Percentiles rank a stretch among this genome's conserved stretches.
phyloP scores from a whole-genome alignment of 2,888 invertebrate species.

The Epistrophe eligans region DNA sequence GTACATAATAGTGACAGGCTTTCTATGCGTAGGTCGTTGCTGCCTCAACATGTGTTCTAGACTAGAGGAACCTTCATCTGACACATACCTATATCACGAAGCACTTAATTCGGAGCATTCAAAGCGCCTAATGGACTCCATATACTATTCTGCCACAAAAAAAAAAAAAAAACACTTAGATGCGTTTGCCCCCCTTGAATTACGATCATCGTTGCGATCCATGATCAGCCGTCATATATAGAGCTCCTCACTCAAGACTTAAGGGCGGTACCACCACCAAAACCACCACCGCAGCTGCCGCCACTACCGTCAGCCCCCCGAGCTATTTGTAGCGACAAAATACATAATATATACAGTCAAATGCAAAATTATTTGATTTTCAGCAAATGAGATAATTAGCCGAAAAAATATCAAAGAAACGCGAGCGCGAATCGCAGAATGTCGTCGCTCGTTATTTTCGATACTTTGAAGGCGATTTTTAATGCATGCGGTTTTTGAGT shows the following conservation, averaged over 20 bases:
- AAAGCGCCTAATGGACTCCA: slow-evolving; percentile 70
- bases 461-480: slow-evolving; percentile 52
- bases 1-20: background rate
- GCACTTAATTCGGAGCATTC: slow-evolving; percentile 72
- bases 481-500: slow-evolving; percentile 21
- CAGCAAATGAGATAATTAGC: slow-evolving; percentile 76
- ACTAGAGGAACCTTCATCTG: slow-evolving; percentile 41
- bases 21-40: slow-evolving; percentile 24
- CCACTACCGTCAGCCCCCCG: background rate
- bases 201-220: slow-evolving; percentile 53
- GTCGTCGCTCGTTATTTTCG: slow-evolving; percentile 70
- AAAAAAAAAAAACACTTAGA: slow-evolving; percentile 64
- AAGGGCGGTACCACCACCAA: slow-evolving; percentile 52
- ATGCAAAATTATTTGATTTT: slow-evolving; percentile 73
- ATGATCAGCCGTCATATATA: slow-evolving; percentile 34
- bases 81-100: slow-evolving; percentile 66
- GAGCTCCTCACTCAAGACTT: slow-evolving; percentile 23
- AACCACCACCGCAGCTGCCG: background rate
- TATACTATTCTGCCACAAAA: slow-evolving; percentile 31
- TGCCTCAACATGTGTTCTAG: slow-evolving; percentile 14
- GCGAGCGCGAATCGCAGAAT: slow-evolving; percentile 44
- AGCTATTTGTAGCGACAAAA: slow-evolving; percentile 56
- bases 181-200: slow-evolving; percentile 53
- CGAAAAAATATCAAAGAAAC: slow-evolving; percentile 73
- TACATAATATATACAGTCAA: slow-evolving; percentile 27